These are phyloP conservation scores for Drosophila tanythrix DNA, from an alignment of 2,888 invertebrate species.

Conservation along the genomic window DNA sequence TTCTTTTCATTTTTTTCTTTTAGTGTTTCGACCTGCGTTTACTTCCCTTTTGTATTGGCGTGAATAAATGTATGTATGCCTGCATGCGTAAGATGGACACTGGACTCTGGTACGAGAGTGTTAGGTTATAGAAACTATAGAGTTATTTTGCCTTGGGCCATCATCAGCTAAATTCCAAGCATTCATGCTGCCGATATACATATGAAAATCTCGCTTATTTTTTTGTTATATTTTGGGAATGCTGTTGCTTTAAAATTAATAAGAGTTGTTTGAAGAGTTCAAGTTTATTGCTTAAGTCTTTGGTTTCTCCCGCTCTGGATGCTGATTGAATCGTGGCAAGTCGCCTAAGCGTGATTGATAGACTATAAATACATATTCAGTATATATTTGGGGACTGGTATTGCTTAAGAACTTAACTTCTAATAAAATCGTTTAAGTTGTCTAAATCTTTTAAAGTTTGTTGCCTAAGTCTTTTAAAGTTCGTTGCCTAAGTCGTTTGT, in stretches of 20 bases:
- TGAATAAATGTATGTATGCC: conserved; percentile 53
- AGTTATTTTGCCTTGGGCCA: conserved; percentile 27
- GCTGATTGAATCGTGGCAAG: background rate
- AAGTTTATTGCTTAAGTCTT: conserved; percentile 64
- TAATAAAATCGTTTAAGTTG: background rate
- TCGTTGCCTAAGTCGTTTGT: conserved; percentile 1
- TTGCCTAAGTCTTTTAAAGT: conserved; percentile 43
- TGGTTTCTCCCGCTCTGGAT: conserved; percentile 18
- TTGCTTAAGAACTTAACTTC: background rate
- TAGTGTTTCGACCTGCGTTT: conserved; percentile 68
- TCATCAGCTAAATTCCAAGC: conserved; percentile 48
- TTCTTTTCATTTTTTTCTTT: conserved; percentile 54
- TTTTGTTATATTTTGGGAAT: background rate
- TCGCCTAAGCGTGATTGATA: background rate
- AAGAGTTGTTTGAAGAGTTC: conserved; percentile 1
- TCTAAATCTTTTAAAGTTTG: conserved; percentile 34
- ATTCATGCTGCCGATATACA: conserved; percentile 30
- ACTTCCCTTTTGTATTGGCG: conserved; percentile 62
- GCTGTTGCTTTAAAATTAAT: background rate
- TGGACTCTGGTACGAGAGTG: conserved; percentile 26
- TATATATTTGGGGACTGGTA: background rate
- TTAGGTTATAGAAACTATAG: conserved; percentile 12
- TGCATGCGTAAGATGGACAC: conserved; percentile 45
- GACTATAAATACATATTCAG: background rate
- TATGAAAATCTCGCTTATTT: conserved; percentile 6